Evolutionary conservation across 2,113 vertebrate species (phyloP).

Genomic region (Nycticryphes semicollaris): DNA sequence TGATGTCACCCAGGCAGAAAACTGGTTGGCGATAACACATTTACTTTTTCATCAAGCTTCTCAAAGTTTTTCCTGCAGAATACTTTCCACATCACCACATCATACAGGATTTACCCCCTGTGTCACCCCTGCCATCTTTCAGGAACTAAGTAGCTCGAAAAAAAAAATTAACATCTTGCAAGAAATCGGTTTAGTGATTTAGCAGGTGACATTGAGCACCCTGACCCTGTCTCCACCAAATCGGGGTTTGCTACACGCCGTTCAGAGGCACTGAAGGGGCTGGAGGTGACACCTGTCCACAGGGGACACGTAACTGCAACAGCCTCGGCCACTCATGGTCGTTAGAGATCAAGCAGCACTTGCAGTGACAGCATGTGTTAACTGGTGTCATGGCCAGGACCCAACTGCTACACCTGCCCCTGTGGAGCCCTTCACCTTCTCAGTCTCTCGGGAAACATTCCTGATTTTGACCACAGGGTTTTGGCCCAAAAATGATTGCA

Average conservation of each 20-base stretch:
- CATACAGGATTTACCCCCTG: background rate
- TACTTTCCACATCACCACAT: background rate
- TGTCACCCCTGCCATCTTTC: background rate
- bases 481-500: background rate
- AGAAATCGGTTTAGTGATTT: background rate
- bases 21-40: background rate
- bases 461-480: background rate
- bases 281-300: background rate
- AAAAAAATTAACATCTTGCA: background rate
- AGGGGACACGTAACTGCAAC: background rate
- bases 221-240: background rate
- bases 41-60: background rate
- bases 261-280: background rate
- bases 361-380: background rate
- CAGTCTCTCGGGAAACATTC: rapidly evolving
- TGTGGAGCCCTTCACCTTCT: background rate
- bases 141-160: background rate
- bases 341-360: background rate
- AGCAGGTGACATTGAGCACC: background rate
- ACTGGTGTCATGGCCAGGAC: background rate
- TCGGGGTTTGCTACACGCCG: rapidly evolving
- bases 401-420: background rate
- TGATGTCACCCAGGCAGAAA: background rate
- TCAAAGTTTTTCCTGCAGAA: background rate
- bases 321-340: background rate